Evolutionary conservation across 2,113 vertebrate genomes (phyloP).

Genomic region (Larimichthys polyactis): DNA sequence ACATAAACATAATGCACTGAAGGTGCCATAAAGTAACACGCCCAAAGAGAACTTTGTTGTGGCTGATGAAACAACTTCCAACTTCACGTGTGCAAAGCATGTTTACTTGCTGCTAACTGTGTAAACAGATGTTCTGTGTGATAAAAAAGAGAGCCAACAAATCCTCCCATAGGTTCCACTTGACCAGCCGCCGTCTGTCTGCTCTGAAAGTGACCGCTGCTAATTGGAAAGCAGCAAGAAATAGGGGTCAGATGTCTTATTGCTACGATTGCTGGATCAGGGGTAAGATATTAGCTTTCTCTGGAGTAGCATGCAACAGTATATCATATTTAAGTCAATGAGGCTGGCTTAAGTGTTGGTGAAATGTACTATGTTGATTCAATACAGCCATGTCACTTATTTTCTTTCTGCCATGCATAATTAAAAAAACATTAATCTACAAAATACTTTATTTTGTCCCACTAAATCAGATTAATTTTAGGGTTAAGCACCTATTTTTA

Average conservation of each 20-base stretch:
- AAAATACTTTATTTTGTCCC: not conserved
- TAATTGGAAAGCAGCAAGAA: conserved; percentile 13
- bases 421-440: not conserved
- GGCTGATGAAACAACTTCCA: not conserved
- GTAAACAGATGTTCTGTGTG: conserved; percentile 8
- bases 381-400: not conserved
- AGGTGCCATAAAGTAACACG: not conserved
- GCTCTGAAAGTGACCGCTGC: conserved; percentile 1
- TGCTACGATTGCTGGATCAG: not conserved
- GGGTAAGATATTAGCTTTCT: not conserved
- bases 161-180: conserved; percentile 22
- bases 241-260: conserved; percentile 19
- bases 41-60: not conserved
- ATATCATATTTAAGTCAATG: not conserved
- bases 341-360: not conserved
- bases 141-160: conserved; percentile 2
- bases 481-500: not conserved
- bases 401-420: too few relatives aligned
- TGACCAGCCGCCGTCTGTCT: conserved; percentile 8
- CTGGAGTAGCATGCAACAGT: not conserved
- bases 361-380: not conserved
- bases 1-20: not conserved
- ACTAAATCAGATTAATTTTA: not conserved
- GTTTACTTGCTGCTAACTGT: not conserved
- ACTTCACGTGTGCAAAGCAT: not conserved